Conservation (phyloP, 1,140 invertebrate genomes). For the Megathymus violae region DNA sequence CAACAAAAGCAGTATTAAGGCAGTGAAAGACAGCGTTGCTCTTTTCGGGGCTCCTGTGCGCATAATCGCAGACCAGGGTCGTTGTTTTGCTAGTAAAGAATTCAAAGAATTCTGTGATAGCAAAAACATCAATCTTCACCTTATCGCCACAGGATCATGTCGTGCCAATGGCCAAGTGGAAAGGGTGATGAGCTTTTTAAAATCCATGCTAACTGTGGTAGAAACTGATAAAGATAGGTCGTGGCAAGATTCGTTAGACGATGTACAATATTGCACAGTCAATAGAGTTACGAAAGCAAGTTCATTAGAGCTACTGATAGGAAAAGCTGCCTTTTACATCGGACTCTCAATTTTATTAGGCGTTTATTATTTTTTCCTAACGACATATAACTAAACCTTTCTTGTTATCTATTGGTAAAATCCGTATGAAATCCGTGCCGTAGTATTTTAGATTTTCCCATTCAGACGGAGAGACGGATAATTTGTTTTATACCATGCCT, state of each 20-base stretch:
- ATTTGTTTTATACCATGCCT: too few relatives aligned
- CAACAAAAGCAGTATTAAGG: slow-evolving; percentile 12
- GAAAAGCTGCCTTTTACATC: slow-evolving; percentile 25
- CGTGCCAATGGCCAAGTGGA: slow-evolving; percentile 53
- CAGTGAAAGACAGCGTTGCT: slow-evolving; percentile 28
- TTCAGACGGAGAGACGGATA: too few relatives aligned
- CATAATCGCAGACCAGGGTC: slow-evolving; percentile 55
- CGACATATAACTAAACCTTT: too few relatives aligned
- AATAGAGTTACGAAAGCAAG: slow-evolving; percentile 26
- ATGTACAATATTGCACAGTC: slow-evolving; percentile 35
- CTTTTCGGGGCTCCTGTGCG: slow-evolving; percentile 51
- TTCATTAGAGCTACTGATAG: slow-evolving; percentile 36
- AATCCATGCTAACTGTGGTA: slow-evolving; percentile 31
- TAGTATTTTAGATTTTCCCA: too few relatives aligned
- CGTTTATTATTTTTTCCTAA: too few relatives aligned
- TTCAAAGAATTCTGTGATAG: too few relatives aligned
- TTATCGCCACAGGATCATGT: slow-evolving; percentile 48
- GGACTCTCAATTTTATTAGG: too few relatives aligned
- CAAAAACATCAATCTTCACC: slow-evolving; percentile 44
- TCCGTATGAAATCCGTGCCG: too few relatives aligned
- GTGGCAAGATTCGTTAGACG: slow-evolving; percentile 37
- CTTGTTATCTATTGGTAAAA: too few relatives aligned
- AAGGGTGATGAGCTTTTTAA: slow-evolving; percentile 47
- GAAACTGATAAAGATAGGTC: slow-evolving; percentile 20
- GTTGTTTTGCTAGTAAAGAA: too few relatives aligned